Percentiles rank a stretch among this genome's conserved stretches.
These are phyloP conservation scores for Lagodon rhomboides DNA, from an alignment of 2,797 vertebrate genomes.

Conservation along the genomic window DNA sequence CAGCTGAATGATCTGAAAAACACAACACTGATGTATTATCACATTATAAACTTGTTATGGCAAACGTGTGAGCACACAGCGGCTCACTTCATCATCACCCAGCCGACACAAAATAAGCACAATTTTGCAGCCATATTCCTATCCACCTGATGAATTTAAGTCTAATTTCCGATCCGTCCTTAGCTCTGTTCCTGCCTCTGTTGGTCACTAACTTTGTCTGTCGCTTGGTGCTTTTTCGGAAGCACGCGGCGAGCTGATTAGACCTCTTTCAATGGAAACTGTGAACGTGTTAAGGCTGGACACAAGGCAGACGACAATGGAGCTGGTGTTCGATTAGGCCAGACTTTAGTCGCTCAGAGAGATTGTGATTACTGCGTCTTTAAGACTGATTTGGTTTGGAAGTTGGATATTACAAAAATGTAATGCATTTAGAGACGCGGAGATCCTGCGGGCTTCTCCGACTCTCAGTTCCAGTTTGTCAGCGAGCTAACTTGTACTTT, in stretches of 20 bases:
- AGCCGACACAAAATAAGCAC: background rate
- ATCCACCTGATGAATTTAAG: background rate
- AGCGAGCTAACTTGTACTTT: background rate
- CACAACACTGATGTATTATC: background rate
- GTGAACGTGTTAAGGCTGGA: background rate
- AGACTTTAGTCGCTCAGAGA: background rate
- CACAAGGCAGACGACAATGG: background rate
- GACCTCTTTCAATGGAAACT: background rate
- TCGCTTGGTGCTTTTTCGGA: background rate
- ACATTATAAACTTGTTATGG: too few relatives aligned
- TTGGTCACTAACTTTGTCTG: background rate
- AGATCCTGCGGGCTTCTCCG: background rate
- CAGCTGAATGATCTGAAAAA: background rate
- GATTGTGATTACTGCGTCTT: background rate
- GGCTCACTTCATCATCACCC: background rate
- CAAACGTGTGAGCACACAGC: background rate
- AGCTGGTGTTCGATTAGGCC: background rate
- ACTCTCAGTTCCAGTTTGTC: background rate
- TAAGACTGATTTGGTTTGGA: background rate
- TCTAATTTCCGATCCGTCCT: too few relatives aligned
- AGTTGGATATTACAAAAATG: background rate
- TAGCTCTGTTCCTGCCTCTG: background rate
- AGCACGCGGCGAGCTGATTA: too few relatives aligned
- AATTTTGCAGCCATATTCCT: background rate
- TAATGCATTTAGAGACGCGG: background rate